Evolutionary conservation across 2,888 invertebrate species (phyloP).

Genomic region (Pandemis heparana): DNA sequence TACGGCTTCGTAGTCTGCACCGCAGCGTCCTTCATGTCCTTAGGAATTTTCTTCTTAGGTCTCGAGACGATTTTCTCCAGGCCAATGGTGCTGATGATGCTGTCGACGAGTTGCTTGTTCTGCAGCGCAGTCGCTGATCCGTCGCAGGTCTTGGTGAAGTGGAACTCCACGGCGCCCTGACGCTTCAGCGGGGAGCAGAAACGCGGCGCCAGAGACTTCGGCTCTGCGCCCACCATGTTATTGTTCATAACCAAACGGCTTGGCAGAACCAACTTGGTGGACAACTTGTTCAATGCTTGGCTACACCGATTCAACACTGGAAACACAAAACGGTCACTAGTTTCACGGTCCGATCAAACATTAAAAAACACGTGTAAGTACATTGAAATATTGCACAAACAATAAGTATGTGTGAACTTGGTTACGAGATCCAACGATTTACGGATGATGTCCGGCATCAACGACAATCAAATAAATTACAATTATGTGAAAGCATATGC

Average conservation of each 20-base stretch:
- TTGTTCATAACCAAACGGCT: constrained; percentile 69
- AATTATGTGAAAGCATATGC: neutral
- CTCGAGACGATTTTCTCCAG: constrained; percentile 66
- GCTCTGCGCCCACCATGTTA: constrained; percentile 56
- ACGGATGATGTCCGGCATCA: neutral
- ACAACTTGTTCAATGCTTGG: constrained; percentile 66
- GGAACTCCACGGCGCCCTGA: constrained; percentile 67
- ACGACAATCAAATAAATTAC: neutral
- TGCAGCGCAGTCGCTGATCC: constrained; percentile 58
- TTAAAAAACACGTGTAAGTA: neutral
- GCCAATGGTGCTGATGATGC: constrained; percentile 68
- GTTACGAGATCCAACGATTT: neutral
- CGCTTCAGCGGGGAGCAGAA: constrained; percentile 79
- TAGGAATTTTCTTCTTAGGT: constrained; percentile 63
- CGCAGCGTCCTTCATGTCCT: constrained; percentile 70
- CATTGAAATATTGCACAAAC: neutral
- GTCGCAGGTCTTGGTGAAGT: constrained; percentile 64
- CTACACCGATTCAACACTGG: constrained; percentile 78
- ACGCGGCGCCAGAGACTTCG: constrained; percentile 62
- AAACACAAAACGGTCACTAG: constrained; percentile 63
- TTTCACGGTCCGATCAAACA: constrained; percentile 44
- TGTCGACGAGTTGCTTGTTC: constrained; percentile 75
- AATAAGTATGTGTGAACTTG: constrained; percentile 1
- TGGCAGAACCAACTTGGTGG: constrained; percentile 63
- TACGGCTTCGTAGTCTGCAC: constrained; percentile 72